Evolutionary conservation across 2,797 vertebrate species (phyloP).

Genomic region (Gallinago nigripennis): DNA sequence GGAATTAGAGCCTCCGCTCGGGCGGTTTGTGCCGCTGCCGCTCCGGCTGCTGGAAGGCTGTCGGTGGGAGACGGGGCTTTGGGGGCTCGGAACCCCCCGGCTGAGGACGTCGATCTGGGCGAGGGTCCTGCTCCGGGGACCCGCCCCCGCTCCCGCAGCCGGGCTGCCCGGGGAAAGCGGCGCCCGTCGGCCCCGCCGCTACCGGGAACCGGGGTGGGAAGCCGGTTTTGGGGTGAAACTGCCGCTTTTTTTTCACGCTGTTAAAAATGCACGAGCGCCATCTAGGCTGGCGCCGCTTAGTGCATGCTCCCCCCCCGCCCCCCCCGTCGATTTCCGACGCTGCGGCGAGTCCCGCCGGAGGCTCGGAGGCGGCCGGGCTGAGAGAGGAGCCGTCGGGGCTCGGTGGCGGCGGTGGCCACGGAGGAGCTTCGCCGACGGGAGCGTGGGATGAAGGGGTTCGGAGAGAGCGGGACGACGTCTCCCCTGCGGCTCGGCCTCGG

Average conservation of each 20-base stretch:
- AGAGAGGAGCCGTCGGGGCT: background rate
- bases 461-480: background rate
- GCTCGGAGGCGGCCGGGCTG: background rate
- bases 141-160: fast-evolving
- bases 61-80: background rate
- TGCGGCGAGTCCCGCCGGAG: fast-evolving
- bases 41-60: background rate
- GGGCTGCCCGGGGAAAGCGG: fast-evolving
- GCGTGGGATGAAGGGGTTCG: background rate
- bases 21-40: background rate
- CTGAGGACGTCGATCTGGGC: background rate
- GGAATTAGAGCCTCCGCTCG: background rate
- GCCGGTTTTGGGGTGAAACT: background rate
- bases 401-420: fast-evolving
- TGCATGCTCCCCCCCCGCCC: background rate
- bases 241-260: background rate
- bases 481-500: fast-evolving
- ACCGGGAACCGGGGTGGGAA: fast-evolving
- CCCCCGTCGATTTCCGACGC: fast-evolving
- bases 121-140: background rate
- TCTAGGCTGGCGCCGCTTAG: background rate
- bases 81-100: fast-evolving
- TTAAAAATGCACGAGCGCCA: background rate
- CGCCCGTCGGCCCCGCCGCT: fast-evolving
- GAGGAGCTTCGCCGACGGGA: background rate